phyloP scores from a whole-genome alignment of 2,113 vertebrate genomes.

The Smithornis capensis region DNA sequence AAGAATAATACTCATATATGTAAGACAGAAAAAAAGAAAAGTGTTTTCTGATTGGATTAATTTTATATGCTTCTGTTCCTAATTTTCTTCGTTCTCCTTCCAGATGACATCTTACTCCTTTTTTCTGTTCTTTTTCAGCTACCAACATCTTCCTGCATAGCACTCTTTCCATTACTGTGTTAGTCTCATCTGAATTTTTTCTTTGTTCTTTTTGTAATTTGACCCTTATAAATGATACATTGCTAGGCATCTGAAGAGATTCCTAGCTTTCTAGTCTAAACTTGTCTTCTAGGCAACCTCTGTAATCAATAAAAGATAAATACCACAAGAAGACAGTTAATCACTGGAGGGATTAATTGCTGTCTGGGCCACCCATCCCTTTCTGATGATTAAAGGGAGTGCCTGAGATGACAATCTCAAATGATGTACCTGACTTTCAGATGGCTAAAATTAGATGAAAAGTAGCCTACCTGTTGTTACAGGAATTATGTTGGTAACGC shows the following conservation, averaged over 20 bases:
- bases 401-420: not conserved
- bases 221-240: not conserved
- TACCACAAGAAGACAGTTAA: not conserved
- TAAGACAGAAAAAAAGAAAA: not conserved
- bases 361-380: slow-evolving; percentile 3
- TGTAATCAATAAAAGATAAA: slow-evolving; percentile 35
- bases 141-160: not conserved
- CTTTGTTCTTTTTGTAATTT: not conserved
- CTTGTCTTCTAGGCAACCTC: slow-evolving; percentile 3
- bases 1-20: fast-evolving
- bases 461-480: not conserved
- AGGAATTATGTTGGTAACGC: not conserved
- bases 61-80: not conserved
- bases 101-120: not conserved
- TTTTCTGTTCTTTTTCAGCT: not conserved
- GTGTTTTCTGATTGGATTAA: not conserved
- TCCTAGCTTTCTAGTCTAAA: slow-evolving; percentile 16
- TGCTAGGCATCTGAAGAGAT: not conserved
- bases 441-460: slow-evolving; percentile 7
- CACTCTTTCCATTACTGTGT: not conserved
- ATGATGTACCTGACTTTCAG: not conserved
- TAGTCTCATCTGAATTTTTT: not conserved
- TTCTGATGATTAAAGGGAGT: slow-evolving; percentile 3
- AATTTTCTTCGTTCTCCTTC: not conserved
- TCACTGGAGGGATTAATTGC: slow-evolving; percentile 33